Percentiles rank a stretch among this genome's conserved stretches.
These are phyloP conservation scores for Gymnoscopelus microlampas DNA, from an alignment of 2,797 vertebrate species.

Conservation along the genomic window DNA sequence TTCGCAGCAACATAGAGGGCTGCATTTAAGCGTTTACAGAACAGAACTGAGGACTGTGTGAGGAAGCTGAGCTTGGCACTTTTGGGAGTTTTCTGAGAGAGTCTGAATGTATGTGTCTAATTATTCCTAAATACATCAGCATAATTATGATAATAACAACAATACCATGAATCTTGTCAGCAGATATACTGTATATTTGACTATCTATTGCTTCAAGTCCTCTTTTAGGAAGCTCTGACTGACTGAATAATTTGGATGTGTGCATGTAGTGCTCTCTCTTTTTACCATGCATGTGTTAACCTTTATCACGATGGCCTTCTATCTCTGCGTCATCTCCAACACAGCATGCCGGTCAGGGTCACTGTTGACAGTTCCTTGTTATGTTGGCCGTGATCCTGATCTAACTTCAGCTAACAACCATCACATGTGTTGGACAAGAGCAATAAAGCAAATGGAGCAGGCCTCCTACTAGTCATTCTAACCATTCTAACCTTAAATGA, in stretches of 20 bases:
- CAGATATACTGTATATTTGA: too few relatives aligned
- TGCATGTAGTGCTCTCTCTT: too few relatives aligned
- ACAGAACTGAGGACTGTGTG: not conserved
- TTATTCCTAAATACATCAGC: too few relatives aligned
- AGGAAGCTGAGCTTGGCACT: slow-evolving; percentile 7
- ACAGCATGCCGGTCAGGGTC: slow-evolving; percentile 15
- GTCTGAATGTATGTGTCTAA: not conserved
- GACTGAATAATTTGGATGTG: too few relatives aligned
- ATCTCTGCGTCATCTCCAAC: slow-evolving; percentile 26
- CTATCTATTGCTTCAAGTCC: too few relatives aligned
- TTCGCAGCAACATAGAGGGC: not conserved
- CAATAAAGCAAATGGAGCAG: not conserved
- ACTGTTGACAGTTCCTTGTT: slow-evolving; percentile 5
- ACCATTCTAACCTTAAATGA: too few relatives aligned
- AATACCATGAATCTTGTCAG: too few relatives aligned
- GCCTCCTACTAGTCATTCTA: slow-evolving; percentile 10
- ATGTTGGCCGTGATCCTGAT: slow-evolving; percentile 53
- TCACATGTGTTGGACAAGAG: slow-evolving; percentile 30
- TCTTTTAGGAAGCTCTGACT: too few relatives aligned
- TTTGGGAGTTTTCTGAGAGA: not conserved
- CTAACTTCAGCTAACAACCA: slow-evolving; percentile 38
- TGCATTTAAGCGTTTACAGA: too few relatives aligned
- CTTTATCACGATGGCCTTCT: slow-evolving; percentile 39
- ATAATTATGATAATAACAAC: too few relatives aligned
- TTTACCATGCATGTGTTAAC: slow-evolving; percentile 6